Evolutionary conservation across 1,140 invertebrate genomes (phyloP).

Genomic region (Heliothis virescens): DNA sequence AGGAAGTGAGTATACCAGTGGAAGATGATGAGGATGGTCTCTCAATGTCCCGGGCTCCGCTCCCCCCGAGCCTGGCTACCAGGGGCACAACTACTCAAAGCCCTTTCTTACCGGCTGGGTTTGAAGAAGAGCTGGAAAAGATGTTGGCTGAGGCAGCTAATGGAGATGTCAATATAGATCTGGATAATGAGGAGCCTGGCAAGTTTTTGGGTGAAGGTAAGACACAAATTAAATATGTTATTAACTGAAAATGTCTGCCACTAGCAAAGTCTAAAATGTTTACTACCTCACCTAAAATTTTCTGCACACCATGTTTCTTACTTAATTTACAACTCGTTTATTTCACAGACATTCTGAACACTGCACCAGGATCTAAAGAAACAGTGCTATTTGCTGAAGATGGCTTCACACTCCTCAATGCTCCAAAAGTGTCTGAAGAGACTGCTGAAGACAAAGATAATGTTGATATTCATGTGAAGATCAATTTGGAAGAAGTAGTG

Average conservation of each 20-base stretch:
- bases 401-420: constrained; percentile 71
- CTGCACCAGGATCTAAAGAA: constrained; percentile 73
- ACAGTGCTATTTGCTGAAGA: constrained; percentile 77
- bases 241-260: too few relatives aligned
- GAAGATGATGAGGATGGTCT: constrained; percentile 80
- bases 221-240: not conserved
- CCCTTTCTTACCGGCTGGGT: constrained; percentile 83
- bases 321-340: not conserved
- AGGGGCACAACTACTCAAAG: constrained; percentile 79
- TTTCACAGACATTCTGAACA: constrained; percentile 72
- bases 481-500: constrained; percentile 79
- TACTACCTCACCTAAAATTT: too few relatives aligned
- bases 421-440: constrained; percentile 57
- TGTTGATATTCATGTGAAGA: constrained; percentile 69
- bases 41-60: constrained; percentile 81
- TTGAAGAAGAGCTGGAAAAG: constrained; percentile 78
- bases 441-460: constrained; percentile 57
- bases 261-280: too few relatives aligned
- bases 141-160: constrained; percentile 68
- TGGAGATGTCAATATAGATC: constrained; percentile 66
- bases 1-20: constrained; percentile 75
- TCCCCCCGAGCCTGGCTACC: constrained; percentile 79
- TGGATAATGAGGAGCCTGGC: constrained; percentile 73
- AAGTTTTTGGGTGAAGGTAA: constrained; percentile 85
- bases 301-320: too few relatives aligned